Evolutionary conservation across 2,888 invertebrate species (phyloP).

Genomic region (Arrhopalites spinosus): DNA sequence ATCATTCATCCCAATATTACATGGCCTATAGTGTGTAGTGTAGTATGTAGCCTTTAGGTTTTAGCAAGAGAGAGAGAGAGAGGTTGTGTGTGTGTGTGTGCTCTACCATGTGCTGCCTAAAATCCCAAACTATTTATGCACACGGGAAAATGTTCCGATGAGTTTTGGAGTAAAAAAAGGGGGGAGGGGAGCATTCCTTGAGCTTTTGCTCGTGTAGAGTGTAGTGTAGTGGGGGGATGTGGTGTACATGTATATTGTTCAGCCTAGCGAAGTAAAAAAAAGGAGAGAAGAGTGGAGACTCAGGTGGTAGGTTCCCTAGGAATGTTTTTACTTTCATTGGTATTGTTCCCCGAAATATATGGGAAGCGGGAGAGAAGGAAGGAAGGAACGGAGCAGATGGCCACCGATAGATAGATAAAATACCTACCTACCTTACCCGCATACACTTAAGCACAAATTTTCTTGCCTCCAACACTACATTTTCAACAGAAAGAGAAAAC

Average conservation of each 20-base stretch:
- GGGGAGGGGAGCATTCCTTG: neutral
- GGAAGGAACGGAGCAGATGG: constrained; percentile 46
- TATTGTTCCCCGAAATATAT: constrained; percentile 43
- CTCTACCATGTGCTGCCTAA: no score
- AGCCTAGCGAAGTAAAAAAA: neutral
- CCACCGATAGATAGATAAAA: constrained; percentile 51
- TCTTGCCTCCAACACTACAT: neutral
- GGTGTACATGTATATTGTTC: neutral
- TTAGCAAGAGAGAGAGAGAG: no score
- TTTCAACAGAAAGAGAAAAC: neutral
- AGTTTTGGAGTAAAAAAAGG: neutral
- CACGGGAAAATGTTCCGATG: neutral
- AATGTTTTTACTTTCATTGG: constrained; percentile 47
- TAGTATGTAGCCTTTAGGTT: no score
- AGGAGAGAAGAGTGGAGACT: constrained; percentile 36
- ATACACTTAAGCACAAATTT: constrained; percentile 39
- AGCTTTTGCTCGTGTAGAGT: no score
- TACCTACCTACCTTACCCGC: constrained; percentile 35
- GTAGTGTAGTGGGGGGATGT: constrained; percentile 1
- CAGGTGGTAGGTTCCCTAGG: constrained; percentile 51
- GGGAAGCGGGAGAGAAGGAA: constrained; percentile 29
- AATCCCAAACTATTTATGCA: neutral
- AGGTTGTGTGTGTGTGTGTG: no score
- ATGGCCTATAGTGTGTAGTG: no score
- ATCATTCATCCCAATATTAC: constrained; percentile 17